Conservation (phyloP, 2,797 vertebrate species). For the Leptodactylus fallax region DNA sequence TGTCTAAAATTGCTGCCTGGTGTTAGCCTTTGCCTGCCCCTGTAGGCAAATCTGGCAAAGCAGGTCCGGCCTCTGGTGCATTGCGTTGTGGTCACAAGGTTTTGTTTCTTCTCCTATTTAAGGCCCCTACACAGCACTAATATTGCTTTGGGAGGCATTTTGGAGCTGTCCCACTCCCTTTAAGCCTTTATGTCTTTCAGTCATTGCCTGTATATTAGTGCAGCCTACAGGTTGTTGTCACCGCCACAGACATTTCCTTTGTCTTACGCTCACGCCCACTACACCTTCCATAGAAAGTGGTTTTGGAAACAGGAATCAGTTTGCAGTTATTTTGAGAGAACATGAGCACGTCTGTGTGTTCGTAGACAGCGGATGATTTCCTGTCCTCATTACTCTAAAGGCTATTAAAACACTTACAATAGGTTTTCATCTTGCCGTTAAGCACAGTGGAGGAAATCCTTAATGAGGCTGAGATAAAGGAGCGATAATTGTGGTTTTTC, state of each 20-base stretch:
- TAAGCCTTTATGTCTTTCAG: no score
- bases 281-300: slow-evolving; percentile 33
- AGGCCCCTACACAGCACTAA: no score
- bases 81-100: no score
- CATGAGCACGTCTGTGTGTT: slow-evolving; percentile 41
- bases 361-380: slow-evolving; percentile 42
- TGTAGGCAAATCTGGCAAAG: no score
- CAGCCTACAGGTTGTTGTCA: slow-evolving; percentile 29
- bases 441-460: slow-evolving; percentile 45
- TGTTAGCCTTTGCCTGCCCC: no score
- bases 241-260: slow-evolving; percentile 1
- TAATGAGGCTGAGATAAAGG: slow-evolving; percentile 58
- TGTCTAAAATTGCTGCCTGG: no score
- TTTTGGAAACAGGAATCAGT: slow-evolving; percentile 40
- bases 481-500: slow-evolving; percentile 57
- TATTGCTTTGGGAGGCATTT: no score
- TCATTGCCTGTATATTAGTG: no score
- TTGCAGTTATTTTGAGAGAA: slow-evolving; percentile 43
- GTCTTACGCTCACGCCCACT: slow-evolving; percentile 20
- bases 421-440: slow-evolving; percentile 17
- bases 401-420: slow-evolving; percentile 47
- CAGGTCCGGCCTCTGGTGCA: no score
- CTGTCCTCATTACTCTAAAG: slow-evolving; percentile 57
- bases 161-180: no score
- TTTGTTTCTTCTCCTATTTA: no score